phyloP scores from a whole-genome alignment of 1,140 invertebrate species.

The Pseudomyrmex cubaensis region DNA sequence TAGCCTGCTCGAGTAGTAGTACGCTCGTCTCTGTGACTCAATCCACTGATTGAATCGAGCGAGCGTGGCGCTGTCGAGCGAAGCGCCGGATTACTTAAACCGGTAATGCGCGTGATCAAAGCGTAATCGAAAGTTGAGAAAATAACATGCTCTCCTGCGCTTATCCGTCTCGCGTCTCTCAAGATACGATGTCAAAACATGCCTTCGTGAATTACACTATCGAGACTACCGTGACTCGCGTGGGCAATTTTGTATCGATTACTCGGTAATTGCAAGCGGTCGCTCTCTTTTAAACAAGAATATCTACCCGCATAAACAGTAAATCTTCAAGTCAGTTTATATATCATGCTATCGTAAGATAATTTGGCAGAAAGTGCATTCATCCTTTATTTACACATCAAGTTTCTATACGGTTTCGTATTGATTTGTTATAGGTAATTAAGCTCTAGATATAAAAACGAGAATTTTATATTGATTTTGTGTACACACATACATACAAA shows the following conservation, averaged over 20 bases:
- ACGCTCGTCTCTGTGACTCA: conserved; percentile 21
- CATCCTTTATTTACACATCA: background rate
- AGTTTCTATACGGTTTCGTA: too few relatives aligned
- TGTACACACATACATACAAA: background rate
- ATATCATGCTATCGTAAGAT: conserved; percentile 1
- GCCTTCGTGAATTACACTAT: conserved; percentile 8
- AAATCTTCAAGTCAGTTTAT: conserved; percentile 40
- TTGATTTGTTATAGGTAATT: too few relatives aligned
- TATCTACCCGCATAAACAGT: conserved; percentile 5
- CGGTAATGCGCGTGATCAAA: conserved; percentile 50
- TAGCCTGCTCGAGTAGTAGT: conserved; percentile 45
- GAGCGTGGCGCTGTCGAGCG: conserved; percentile 24
- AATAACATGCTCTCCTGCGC: conserved; percentile 1
- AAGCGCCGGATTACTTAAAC: conserved; percentile 43
- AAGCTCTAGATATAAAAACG: background rate
- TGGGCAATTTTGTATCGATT: conserved; percentile 42
- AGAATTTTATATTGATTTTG: too few relatives aligned
- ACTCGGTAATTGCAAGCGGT: conserved; percentile 32
- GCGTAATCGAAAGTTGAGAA: conserved; percentile 52
- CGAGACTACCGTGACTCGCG: conserved; percentile 2
- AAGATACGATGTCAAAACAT: conserved; percentile 43
- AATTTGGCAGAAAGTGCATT: conserved; percentile 20
- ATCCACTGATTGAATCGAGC: conserved; percentile 64
- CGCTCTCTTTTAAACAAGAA: conserved; percentile 8
- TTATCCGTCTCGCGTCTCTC: conserved; percentile 23